Percentiles rank a stretch among this genome's conserved stretches.
These are phyloP conservation scores for Villa cingulata DNA, from an alignment of 2,888 invertebrate genomes.

Conservation along the genomic window DNA sequence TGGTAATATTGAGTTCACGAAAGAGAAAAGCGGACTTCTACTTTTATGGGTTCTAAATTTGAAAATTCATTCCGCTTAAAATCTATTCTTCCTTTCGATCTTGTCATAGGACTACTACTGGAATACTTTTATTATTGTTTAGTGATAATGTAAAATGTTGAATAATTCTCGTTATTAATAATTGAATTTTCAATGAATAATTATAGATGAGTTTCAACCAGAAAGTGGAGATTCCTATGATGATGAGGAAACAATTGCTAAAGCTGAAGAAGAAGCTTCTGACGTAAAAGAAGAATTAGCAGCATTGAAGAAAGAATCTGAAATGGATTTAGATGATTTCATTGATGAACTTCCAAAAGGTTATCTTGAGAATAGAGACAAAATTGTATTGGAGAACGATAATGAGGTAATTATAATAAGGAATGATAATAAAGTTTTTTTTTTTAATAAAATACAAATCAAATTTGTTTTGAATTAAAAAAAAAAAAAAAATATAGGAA, in stretches of 20 bases:
- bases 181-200: background rate
- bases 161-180: background rate
- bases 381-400: constrained; percentile 38
- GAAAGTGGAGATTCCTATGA: constrained; percentile 60
- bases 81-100: no score
- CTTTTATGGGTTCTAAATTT: no score
- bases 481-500: no score
- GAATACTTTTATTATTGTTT: no score
- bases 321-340: constrained; percentile 77
- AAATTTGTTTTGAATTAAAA: no score
- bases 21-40: no score
- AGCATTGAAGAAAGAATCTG: constrained; percentile 75
- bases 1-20: no score
- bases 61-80: no score
- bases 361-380: constrained; percentile 57
- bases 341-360: constrained; percentile 66
- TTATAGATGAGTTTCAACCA: constrained; percentile 70
- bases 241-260: constrained; percentile 89
- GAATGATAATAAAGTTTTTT: background rate
- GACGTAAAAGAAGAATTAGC: constrained; percentile 61
- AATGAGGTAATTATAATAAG: constrained; percentile 32
- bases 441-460: no score
- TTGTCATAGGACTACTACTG: no score
- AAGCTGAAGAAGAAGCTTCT: constrained; percentile 54
- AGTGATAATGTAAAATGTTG: no score